These are phyloP conservation scores for Dinothrombium tinctorium DNA, from an alignment of 1,140 invertebrate species.

Conservation along the genomic window DNA sequence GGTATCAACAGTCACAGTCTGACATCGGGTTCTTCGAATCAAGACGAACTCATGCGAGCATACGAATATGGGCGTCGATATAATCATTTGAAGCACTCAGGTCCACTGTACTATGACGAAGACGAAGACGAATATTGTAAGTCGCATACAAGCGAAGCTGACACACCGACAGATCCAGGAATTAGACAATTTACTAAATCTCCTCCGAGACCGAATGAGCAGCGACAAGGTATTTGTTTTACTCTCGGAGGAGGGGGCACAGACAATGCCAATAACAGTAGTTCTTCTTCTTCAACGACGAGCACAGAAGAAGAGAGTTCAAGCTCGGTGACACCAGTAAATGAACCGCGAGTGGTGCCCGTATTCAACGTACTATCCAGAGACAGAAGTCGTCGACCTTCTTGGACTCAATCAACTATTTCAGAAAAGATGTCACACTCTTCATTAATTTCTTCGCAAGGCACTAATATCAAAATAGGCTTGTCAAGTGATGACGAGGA, in stretches of 20 bases:
- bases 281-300: neutral
- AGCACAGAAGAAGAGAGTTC: too few species aligned
- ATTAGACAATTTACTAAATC: slow-evolving; percentile 24
- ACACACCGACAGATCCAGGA: slow-evolving; percentile 22
- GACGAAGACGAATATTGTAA: neutral
- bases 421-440: too few species aligned
- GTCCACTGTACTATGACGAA: neutral
- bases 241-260: slow-evolving; percentile 7
- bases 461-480: too few species aligned
- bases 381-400: too few species aligned
- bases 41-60: slow-evolving; percentile 23
- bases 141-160: slow-evolving; percentile 9
- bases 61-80: slow-evolving; percentile 21
- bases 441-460: too few species aligned
- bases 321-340: neutral
- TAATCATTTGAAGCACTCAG: slow-evolving; percentile 3
- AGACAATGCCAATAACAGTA: neutral
- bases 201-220: slow-evolving; percentile 24
- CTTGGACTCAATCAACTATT: too few species aligned
- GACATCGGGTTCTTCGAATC: slow-evolving; percentile 19
- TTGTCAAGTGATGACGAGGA: too few species aligned
- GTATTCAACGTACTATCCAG: too few species aligned
- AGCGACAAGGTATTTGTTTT: slow-evolving; percentile 22
- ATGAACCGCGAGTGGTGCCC: neutral
- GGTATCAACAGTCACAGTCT: neutral